Conservation (phyloP, 2,797 vertebrate genomes). For the Trachurus trachurus region DNA sequence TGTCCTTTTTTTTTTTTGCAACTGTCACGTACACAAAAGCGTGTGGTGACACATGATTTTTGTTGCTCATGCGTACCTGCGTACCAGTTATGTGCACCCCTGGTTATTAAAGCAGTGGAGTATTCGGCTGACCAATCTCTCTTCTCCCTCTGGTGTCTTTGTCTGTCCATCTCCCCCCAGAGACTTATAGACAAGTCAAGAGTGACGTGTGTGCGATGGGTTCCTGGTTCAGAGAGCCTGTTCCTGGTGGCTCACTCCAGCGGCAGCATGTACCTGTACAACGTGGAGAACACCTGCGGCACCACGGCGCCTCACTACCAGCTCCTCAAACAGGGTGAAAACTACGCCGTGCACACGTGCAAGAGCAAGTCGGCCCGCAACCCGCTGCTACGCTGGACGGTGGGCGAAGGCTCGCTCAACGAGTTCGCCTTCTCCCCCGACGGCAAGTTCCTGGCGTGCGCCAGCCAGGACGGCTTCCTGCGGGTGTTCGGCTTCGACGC, state of each 20-base stretch:
- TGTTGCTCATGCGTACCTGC: too few relatives aligned
- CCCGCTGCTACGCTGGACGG: constrained; percentile 96
- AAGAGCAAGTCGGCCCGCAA: constrained; percentile 98
- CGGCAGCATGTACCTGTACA: constrained; percentile 98
- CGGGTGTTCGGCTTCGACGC: constrained; percentile 96
- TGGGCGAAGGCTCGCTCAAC: constrained; percentile 95
- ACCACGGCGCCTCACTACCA: constrained; percentile 98
- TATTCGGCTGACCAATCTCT: constrained; percentile 32
- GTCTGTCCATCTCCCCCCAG: constrained; percentile 80
- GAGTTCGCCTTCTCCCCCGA: constrained; percentile 98
- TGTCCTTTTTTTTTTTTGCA: too few relatives aligned
- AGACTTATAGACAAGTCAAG: constrained; percentile 99
- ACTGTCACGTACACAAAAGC: too few relatives aligned
- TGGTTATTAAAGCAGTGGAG: not conserved
- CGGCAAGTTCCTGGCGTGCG: constrained; percentile 95
- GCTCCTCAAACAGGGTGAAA: constrained; percentile 98
- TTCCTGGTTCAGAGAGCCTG: constrained; percentile 99
- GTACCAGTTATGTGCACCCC: too few relatives aligned
- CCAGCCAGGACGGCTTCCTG: constrained; percentile 97
- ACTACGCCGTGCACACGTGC: constrained; percentile 94
- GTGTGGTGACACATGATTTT: too few relatives aligned
- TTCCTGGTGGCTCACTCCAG: constrained; percentile 98
- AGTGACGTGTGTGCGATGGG: constrained; percentile 98
- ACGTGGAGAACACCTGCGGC: constrained; percentile 97
- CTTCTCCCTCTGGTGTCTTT: not conserved